phyloP scores from a whole-genome alignment of 2,797 vertebrate species.

The Crenichthys baileyi region DNA sequence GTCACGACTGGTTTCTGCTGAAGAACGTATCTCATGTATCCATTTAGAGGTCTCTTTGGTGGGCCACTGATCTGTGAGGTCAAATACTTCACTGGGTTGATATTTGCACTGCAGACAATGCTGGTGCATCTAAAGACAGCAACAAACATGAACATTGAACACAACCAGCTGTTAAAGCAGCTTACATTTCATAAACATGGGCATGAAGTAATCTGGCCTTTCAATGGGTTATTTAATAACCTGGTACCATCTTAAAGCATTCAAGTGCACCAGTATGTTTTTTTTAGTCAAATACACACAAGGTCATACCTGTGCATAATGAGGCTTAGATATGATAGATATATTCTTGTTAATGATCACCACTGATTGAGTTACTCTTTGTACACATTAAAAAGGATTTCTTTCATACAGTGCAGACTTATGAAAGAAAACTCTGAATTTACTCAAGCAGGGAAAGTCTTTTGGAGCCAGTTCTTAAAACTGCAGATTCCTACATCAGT shows the following conservation, averaged over 20 bases:
- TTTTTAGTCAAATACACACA: no score
- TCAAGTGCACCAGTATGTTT: no score
- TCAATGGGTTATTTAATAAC: not conserved
- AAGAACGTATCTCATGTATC: conserved; percentile 58
- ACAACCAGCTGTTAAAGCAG: no score
- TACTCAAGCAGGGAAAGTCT: not conserved
- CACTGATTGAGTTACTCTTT: not conserved
- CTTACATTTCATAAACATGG: no score
- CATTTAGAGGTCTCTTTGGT: conserved; percentile 71
- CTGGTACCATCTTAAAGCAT: no score
- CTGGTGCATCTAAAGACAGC: conserved; percentile 36
- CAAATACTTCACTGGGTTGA: conserved; percentile 47
- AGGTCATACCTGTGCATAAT: no score
- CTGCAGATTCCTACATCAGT: not conserved
- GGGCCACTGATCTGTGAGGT: conserved; percentile 43
- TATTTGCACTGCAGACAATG: conserved; percentile 31
- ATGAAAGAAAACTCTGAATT: not conserved
- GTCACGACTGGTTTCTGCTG: conserved; percentile 52
- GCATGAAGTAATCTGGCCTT: not conserved
- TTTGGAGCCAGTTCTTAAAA: not conserved
- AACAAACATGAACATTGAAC: not conserved
- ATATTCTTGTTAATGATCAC: no score
- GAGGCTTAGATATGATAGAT: no score
- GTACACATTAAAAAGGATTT: not conserved
- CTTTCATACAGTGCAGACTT: not conserved